Base-by-base conservation (phyloP, 2,797 vertebrate genomes). In the Chaunax sp. region DNA sequence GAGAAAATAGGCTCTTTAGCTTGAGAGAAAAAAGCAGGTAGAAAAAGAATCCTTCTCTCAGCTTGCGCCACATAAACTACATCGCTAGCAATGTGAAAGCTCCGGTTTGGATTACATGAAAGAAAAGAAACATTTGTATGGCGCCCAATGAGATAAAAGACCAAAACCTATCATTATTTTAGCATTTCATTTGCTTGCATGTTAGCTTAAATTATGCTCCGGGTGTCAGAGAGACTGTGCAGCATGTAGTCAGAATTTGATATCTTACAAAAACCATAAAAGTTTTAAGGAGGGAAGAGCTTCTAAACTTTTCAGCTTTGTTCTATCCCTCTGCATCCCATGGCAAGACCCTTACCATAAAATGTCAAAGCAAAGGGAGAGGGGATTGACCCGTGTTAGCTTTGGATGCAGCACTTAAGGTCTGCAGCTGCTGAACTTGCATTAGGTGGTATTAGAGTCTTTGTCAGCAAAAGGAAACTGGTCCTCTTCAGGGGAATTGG, bases 341-440 rank as follows among this genome's bases (percentile, higher is more conserved):
- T 71, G 71, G 64, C 72, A 62, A 50, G 79, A 59, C 43, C 38
- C 55, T 68, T 28, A 37, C 49, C 53, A 55, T 66, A 46, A 72
- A 83, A 82, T 83, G 82, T 77, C 86, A 85, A 68, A 78, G 69
- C 43, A 74, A 72, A 71, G 59, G 63, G 67, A 64, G 71, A 78
- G 43, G 73, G 72, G 78, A 72, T 81, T 85, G 80, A 59, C 72
- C 76, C 75, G 64, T 60, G 70, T 75, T 86, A 78, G 77, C 78
- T 91, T 89, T 87, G 81, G 86, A 83, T 77, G 61, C 64, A 67
- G 72, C 51, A 71, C 69, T 89, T 52, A 51, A 73, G 68, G 66
- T 75, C 58, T 77, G 47, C 78, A 69, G 81, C 74, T 86, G 88
- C 85, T 87, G 85, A 89, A 83, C 75, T 78, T 78, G 83, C 79